Evolutionary conservation across 2,797 vertebrate species (phyloP), one percentile per base, ranked within the genome.

Genomic region (Sebastes oblongus): DNA sequence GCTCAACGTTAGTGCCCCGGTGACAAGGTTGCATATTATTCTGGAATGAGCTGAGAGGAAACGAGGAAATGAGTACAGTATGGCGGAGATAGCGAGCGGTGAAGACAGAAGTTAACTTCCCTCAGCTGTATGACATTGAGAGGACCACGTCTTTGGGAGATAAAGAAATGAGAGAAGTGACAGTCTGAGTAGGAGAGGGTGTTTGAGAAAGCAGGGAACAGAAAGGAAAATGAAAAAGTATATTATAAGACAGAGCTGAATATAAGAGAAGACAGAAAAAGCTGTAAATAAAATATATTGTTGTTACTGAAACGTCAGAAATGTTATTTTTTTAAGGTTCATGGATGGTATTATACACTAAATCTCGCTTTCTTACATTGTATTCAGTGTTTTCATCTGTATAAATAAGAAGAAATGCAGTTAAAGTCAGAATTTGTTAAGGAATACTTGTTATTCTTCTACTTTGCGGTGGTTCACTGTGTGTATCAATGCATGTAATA

Each of bases 21-120:
- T 73, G 81, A 82, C 78, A 79, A 83, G 79, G 77, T 79, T 72
- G 66, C 34, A 78, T 75, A 52, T 80, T 68, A n/a, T 78, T 73
- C 72, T 76, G 54, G 36, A 81, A 72, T 66, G 61, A 81, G 76
- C 71, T 52, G 32, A 82, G 66, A 75, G 66, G 58, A 72, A 56
- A 56, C 5, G 2, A 14, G 16, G 46, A 55, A 87, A 75, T 86
- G 30, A 86, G 86, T 79, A n/a, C 50, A 22, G 50, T 22, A 69
- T 16, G 50, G 30, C 46, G 27, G 1, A 61, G 84, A 84, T 60
- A 83, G 78, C 1, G n/a, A 81, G 72, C 3, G 3, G 27, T 70
- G 16, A 82, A 64, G 73, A 75, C 42, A 60, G 20, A 66, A 77
- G 67, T 85, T 70, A 29, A 32, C 60, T 16, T 82, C 59, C 56